phyloP scores from a whole-genome alignment of 2,888 invertebrate genomes.

The Eucera pruinosa region DNA sequence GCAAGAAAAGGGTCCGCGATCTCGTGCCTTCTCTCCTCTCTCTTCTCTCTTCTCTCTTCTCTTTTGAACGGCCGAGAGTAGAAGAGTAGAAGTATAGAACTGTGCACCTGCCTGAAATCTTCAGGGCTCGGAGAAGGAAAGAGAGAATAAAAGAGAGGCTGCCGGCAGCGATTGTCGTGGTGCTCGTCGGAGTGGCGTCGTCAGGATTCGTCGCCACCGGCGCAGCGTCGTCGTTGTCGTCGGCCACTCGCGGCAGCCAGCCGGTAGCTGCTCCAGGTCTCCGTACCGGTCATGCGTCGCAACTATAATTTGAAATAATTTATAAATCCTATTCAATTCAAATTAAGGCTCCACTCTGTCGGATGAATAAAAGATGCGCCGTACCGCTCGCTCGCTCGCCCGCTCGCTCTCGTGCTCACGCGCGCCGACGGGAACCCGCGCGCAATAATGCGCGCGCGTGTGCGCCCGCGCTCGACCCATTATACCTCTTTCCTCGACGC shows the following conservation, averaged over 20 bases:
- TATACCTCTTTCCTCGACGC: constrained; percentile 70
- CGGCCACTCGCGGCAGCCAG: constrained; percentile 35
- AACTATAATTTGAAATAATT: constrained; percentile 85
- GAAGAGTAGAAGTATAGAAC: neutral
- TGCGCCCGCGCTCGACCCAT: constrained; percentile 72
- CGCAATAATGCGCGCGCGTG: constrained; percentile 71
- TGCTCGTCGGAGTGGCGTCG: constrained; percentile 46
- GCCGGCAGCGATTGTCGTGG: constrained; percentile 37
- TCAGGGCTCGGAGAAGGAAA: neutral
- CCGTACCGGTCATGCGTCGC: constrained; percentile 80
- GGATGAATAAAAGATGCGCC: constrained; percentile 84
- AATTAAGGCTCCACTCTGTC: constrained; percentile 85
- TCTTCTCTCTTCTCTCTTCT: neutral
- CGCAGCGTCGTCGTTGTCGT: constrained; percentile 46
- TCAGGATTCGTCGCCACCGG: constrained; percentile 54
- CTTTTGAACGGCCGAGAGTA: neutral
- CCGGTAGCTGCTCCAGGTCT: constrained; percentile 64
- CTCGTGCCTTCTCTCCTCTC: neutral
- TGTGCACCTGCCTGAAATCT: constrained; percentile 60
- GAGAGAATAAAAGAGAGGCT: constrained; percentile 14
- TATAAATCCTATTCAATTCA: constrained; percentile 85
- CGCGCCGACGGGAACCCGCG: constrained; percentile 45
- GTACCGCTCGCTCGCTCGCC: constrained; percentile 56
- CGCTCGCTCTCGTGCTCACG: constrained; percentile 43
- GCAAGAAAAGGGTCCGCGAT: constrained; percentile 64